Percentiles rank a stretch among this genome's conserved stretches.
These are phyloP conservation scores for Tanaodytes sp. DNA, from an alignment of 2,888 invertebrate genomes.

Conservation along the genomic window DNA sequence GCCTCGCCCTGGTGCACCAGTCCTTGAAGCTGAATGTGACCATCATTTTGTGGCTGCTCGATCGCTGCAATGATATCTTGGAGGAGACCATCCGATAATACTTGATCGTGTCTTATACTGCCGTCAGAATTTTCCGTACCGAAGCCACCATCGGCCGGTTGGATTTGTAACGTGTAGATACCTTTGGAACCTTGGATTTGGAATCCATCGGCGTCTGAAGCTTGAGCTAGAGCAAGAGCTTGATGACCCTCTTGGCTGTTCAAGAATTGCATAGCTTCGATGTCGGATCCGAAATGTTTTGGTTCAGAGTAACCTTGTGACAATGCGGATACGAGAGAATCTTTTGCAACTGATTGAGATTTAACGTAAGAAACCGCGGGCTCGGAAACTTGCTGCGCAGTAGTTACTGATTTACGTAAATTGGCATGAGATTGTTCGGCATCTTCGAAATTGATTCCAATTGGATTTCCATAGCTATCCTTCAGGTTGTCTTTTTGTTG, in stretches of 20 bases:
- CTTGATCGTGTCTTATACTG: slow-evolving; percentile 81
- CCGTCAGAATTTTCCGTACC: slow-evolving; percentile 74
- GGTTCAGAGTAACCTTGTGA: slow-evolving; percentile 61
- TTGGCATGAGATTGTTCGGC: slow-evolving; percentile 47
- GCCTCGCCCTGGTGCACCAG: slow-evolving; percentile 57
- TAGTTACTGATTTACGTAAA: slow-evolving; percentile 33
- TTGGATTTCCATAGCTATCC: slow-evolving; percentile 68
- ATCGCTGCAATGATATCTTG: slow-evolving; percentile 88
- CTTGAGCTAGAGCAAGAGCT: slow-evolving; percentile 63
- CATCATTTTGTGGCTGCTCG: slow-evolving; percentile 77
- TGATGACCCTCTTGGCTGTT: slow-evolving; percentile 64
- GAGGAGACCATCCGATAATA: slow-evolving; percentile 84
- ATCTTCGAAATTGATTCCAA: slow-evolving; percentile 56
- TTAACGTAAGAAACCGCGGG: neutral
- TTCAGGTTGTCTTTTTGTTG: slow-evolving; percentile 62
- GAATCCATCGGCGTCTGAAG: slow-evolving; percentile 63
- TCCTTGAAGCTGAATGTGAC: slow-evolving; percentile 62
- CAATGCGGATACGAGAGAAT: slow-evolving; percentile 58
- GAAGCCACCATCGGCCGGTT: slow-evolving; percentile 77
- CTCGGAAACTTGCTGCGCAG: slow-evolving; percentile 44
- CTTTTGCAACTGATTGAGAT: slow-evolving; percentile 57
- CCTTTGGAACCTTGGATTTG: slow-evolving; percentile 76
- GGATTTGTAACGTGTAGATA: slow-evolving; percentile 84
- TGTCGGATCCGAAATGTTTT: slow-evolving; percentile 60
- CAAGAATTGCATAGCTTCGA: slow-evolving; percentile 64